These are phyloP conservation scores for Encarsia formosa DNA, from an alignment of 2,888 invertebrate species.

Conservation along the genomic window DNA sequence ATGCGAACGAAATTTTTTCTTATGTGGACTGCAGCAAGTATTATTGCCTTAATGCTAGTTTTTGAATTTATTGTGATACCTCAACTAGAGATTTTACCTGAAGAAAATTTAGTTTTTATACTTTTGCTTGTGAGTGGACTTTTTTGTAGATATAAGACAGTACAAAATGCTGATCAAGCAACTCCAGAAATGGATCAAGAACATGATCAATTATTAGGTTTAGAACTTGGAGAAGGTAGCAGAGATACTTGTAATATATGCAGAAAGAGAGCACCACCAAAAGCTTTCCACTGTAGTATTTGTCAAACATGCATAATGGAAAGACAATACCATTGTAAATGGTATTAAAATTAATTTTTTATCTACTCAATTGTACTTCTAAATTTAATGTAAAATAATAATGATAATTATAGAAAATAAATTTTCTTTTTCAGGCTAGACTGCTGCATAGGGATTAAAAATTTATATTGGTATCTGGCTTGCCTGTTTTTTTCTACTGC, in stretches of 20 bases:
- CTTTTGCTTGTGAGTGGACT: constrained; percentile 53
- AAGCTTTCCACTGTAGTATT: constrained; percentile 75
- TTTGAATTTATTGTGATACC: constrained; percentile 71
- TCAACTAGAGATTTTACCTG: constrained; percentile 65
- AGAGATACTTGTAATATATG: constrained; percentile 59
- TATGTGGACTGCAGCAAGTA: constrained; percentile 70
- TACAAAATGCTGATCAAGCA: constrained; percentile 37
- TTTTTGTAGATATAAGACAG: constrained; percentile 50
- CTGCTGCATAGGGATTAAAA: constrained; percentile 78
- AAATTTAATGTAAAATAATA: background rate
- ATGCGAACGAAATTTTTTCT: constrained; percentile 69
- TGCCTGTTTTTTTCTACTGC: constrained; percentile 64
- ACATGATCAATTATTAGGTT: constrained; percentile 33
- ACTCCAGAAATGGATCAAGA: constrained; percentile 38
- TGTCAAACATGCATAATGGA: constrained; percentile 79
- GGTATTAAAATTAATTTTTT: constrained; percentile 53
- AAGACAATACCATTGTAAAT: constrained; percentile 76
- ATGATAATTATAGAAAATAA: background rate
- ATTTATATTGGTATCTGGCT: constrained; percentile 70
- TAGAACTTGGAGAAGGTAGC: constrained; percentile 43
- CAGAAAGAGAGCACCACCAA: constrained; percentile 60
- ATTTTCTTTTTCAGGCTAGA: constrained; percentile 62
- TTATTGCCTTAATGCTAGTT: constrained; percentile 62
- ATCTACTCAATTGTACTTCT: background rate
- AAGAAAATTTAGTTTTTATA: constrained; percentile 61